Conservation (phyloP, 2,888 invertebrate genomes). For the Prosapia bicincta region DNA sequence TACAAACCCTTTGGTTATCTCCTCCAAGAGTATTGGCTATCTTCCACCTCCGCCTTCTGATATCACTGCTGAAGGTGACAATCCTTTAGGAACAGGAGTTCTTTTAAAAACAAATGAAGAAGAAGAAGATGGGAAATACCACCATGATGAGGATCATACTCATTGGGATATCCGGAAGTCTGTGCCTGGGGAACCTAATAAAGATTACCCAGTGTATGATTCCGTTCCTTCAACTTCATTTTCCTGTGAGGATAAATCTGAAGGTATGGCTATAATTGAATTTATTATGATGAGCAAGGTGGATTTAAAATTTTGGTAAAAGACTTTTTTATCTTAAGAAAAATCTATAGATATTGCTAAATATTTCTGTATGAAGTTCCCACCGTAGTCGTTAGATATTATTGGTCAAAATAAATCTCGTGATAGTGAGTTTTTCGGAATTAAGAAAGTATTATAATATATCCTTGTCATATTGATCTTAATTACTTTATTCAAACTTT, state of each 20-base stretch:
- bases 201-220: slow-evolving; percentile 7
- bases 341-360: too few relatives aligned
- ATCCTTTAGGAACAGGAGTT: background rate
- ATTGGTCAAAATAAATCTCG: too few relatives aligned
- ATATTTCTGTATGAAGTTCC: too few relatives aligned
- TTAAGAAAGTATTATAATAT: too few relatives aligned
- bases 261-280: too few relatives aligned
- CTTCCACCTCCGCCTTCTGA: background rate
- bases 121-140: slow-evolving; percentile 7
- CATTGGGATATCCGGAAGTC: slow-evolving; percentile 9
- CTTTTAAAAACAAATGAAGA: background rate
- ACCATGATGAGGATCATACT: slow-evolving; percentile 3
- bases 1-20: background rate
- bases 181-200: background rate
- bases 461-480: too few relatives aligned
- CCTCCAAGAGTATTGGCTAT: background rate
- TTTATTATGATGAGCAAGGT: too few relatives aligned
- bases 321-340: too few relatives aligned
- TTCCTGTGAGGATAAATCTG: background rate
- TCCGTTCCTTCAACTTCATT: slow-evolving; percentile 6
- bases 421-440: too few relatives aligned
- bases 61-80: background rate
- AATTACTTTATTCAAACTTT: too few relatives aligned
- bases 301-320: too few relatives aligned
- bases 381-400: too few relatives aligned